A percentile compares a stretch with the other conserved stretches of the same genome.
phyloP scores from a whole-genome alignment of 2,888 invertebrate genomes.

The Conistra vaccinii region DNA sequence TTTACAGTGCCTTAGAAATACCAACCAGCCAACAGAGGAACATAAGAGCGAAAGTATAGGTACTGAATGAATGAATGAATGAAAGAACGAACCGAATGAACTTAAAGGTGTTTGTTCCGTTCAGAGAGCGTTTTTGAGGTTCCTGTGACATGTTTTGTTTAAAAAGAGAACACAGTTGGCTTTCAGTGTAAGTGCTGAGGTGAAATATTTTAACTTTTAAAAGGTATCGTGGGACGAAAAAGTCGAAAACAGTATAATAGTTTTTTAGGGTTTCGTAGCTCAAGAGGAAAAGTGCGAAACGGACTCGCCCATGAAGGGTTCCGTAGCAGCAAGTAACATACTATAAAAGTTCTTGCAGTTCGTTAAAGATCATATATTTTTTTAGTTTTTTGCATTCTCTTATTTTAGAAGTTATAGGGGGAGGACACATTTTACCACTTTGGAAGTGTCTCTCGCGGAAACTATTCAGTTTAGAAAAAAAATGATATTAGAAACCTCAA shows the following conservation, averaged over 20 bases:
- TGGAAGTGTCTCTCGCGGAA: too few relatives aligned
- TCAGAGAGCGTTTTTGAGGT: conserved; percentile 21
- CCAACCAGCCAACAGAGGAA: background rate
- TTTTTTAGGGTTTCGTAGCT: background rate
- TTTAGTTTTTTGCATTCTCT: too few relatives aligned
- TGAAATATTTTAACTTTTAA: conserved; percentile 12
- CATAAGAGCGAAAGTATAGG: background rate
- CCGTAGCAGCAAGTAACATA: too few relatives aligned
- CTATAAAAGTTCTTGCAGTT: too few relatives aligned
- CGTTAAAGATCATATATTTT: too few relatives aligned
- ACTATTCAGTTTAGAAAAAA: too few relatives aligned
- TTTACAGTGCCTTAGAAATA: background rate
- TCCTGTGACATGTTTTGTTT: conserved; percentile 27
- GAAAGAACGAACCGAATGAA: conserved; percentile 19
- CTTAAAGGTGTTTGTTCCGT: conserved; percentile 46
- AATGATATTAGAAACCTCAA: too few relatives aligned
- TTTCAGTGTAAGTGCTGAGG: conserved; percentile 11
- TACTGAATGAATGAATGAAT: conserved; percentile 10
- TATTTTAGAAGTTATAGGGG: too few relatives aligned
- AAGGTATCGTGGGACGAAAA: background rate
- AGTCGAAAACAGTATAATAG: background rate
- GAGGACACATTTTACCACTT: too few relatives aligned
- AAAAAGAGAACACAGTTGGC: conserved; percentile 17
- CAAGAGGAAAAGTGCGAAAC: too few relatives aligned
- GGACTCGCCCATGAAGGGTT: too few relatives aligned